Percentiles rank a stretch among this genome's conserved stretches.
Evolutionary conservation across 2,888 invertebrate genomes (phyloP).

Genomic region (Cosmia pyralina): DNA sequence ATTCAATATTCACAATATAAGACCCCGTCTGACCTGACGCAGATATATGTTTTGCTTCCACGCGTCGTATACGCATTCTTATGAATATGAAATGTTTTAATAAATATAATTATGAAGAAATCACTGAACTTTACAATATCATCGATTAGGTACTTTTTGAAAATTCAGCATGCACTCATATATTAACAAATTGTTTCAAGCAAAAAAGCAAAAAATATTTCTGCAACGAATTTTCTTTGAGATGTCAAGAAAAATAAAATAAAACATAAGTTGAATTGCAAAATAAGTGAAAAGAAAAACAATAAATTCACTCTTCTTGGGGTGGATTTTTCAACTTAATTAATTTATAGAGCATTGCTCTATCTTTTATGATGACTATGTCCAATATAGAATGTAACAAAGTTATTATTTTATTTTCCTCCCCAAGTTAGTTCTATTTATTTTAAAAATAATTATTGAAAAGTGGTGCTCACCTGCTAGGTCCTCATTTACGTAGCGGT

Average conservation of each 20-base stretch:
- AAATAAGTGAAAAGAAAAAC: neutral
- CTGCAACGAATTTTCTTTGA: neutral
- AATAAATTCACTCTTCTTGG: neutral
- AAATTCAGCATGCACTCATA: neutral
- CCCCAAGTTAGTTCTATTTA: too few species aligned
- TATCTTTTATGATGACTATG: too few species aligned
- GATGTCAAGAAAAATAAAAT: neutral
- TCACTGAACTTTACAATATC: constrained; percentile 18
- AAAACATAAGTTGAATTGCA: neutral
- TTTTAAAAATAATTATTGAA: neutral
- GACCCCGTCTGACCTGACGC: constrained; percentile 27
- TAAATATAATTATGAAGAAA: constrained; percentile 12
- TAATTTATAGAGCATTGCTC: neutral
- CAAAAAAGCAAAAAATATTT: neutral
- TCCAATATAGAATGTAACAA: neutral
- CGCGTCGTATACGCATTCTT: neutral
- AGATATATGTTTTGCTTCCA: constrained; percentile 11
- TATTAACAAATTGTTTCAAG: neutral
- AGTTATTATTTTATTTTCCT: neutral
- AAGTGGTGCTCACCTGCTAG: constrained; percentile 77
- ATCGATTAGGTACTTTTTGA: neutral
- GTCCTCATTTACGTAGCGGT: constrained; percentile 83
- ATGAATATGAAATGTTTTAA: constrained; percentile 6
- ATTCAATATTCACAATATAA: constrained; percentile 23
- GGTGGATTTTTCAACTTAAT: neutral